Percentiles rank a stretch among this genome's conserved stretches.
Conservation (phyloP, 2,888 invertebrate genomes). For the Podabrus alpinus region DNA sequence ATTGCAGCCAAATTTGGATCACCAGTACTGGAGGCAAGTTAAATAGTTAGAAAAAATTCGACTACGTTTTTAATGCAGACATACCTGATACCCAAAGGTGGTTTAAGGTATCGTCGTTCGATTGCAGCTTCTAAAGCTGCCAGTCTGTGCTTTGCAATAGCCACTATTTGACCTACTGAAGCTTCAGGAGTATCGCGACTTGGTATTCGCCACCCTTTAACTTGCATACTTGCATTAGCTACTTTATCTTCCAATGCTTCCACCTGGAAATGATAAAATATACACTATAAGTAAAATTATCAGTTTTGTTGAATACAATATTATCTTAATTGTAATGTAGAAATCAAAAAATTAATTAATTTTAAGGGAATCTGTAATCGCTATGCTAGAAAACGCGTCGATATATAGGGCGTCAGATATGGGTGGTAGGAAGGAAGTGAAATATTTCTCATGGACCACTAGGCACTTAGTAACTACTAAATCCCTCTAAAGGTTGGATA, state of each 20-base stretch:
- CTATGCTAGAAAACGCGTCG: too few species aligned
- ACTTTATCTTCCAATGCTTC: conserved; percentile 89
- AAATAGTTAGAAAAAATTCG: background rate
- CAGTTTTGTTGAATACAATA: background rate
- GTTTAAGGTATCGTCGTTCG: conserved; percentile 90
- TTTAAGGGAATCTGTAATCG: too few species aligned
- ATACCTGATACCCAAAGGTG: conserved; percentile 77
- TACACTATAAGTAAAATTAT: background rate
- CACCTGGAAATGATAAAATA: conserved; percentile 57
- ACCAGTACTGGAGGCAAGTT: conserved; percentile 57
- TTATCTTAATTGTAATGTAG: too few species aligned
- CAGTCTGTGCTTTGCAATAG: conserved; percentile 72
- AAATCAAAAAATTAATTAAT: too few species aligned
- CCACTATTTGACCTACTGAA: conserved; percentile 58
- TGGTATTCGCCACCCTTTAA: conserved; percentile 85
- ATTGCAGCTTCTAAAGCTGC: conserved; percentile 86
- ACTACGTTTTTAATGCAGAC: conserved; percentile 25
- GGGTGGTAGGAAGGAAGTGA: too few species aligned
- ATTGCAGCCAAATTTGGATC: conserved; percentile 68
- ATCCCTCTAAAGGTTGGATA: too few species aligned
- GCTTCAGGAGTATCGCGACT: conserved; percentile 62
- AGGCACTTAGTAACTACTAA: too few species aligned
- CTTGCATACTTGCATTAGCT: conserved; percentile 85
- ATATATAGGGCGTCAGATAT: too few species aligned
- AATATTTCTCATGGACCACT: too few species aligned